Conservation (phyloP, 2,888 invertebrate species). For the Apocheima hispidaria region DNA sequence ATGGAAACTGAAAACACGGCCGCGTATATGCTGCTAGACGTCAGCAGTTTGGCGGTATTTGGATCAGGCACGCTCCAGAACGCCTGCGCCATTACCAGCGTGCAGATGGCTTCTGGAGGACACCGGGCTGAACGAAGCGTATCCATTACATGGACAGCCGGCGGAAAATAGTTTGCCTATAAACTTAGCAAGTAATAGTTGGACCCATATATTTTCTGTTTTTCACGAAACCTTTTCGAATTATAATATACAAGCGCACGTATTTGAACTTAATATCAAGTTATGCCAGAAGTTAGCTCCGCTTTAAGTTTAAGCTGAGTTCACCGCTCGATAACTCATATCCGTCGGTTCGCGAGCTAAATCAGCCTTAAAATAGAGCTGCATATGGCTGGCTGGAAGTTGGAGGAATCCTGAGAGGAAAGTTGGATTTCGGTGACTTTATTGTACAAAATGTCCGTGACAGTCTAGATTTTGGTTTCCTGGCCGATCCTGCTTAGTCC, state of each 20-base stretch:
- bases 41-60: too few species aligned
- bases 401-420: not conserved
- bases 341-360: constrained; percentile 17
- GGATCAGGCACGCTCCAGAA: too few species aligned
- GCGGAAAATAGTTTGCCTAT: too few species aligned
- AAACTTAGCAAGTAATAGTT: not conserved
- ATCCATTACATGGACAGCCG: too few species aligned
- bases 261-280: not conserved
- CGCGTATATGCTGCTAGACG: too few species aligned
- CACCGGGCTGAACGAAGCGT: too few species aligned
- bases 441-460: too few species aligned
- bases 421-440: not conserved
- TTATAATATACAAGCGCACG: not conserved
- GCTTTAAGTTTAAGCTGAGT: constrained; percentile 20
- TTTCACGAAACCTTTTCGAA: not conserved
- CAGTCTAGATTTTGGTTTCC: too few species aligned
- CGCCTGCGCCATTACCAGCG: too few species aligned
- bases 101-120: too few species aligned
- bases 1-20: too few species aligned
- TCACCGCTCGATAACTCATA: constrained; percentile 31
- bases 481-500: too few species aligned
- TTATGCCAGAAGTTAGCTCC: constrained; percentile 11
- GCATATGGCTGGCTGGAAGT: constrained; percentile 13
- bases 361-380: constrained; percentile 16
- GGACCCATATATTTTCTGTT: not conserved